A percentile compares a stretch with the other conserved stretches of the same genome.
These are phyloP conservation scores for Hycleus cichorii DNA, from an alignment of 1,140 invertebrate species.

Conservation along the genomic window DNA sequence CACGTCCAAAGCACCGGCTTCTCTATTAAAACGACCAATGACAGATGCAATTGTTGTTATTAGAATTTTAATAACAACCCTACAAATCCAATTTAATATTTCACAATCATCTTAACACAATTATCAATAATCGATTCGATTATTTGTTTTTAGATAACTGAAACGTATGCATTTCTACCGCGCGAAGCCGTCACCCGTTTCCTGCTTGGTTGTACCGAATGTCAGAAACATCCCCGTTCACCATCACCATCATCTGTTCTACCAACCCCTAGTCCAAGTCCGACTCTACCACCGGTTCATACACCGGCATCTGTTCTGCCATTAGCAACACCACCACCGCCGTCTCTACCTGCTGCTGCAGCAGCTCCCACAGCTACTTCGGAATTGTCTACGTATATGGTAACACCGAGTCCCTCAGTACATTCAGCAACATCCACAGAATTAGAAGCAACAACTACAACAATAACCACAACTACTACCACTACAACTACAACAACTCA, in stretches of 20 bases:
- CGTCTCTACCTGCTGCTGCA: constrained; percentile 23
- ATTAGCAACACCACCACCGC: constrained; percentile 27
- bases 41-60: too few species aligned
- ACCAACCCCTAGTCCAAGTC: constrained; percentile 49
- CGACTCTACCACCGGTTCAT: constrained; percentile 42
- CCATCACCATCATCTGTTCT: constrained; percentile 51
- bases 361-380: constrained; percentile 43
- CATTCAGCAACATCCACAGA: not conserved
- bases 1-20: not conserved
- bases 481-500: not conserved
- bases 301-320: constrained; percentile 21
- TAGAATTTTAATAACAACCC: too few species aligned
- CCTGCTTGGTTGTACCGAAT: constrained; percentile 87
- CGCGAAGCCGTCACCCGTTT: constrained; percentile 92
- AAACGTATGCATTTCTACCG: constrained; percentile 90
- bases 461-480: too few species aligned
- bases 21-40: too few species aligned
- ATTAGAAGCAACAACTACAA: too few species aligned
- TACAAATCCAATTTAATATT: too few species aligned
- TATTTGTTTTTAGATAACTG: constrained; percentile 68
- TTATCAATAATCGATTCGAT: too few species aligned
- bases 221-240: constrained; percentile 78
- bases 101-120: too few species aligned
- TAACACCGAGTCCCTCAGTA: constrained; percentile 32
- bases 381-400: constrained; percentile 16